Conservation (phyloP, 2,113 vertebrate genomes). For the Daboia siamensis region DNA sequence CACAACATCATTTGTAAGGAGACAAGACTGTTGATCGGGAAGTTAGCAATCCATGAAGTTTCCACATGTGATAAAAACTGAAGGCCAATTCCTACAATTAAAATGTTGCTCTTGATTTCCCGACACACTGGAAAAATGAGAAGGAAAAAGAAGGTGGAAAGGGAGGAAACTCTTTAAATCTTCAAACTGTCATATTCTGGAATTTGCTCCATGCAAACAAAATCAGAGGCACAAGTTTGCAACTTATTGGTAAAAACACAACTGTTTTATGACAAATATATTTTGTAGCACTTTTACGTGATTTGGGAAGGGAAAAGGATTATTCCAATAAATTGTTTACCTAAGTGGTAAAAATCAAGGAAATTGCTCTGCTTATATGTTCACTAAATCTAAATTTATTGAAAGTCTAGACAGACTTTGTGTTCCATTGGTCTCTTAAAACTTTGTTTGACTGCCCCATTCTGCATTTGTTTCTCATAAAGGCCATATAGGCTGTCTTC, state of each 20-base stretch:
- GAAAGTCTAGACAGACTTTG: constrained; percentile 38
- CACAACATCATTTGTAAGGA: background rate
- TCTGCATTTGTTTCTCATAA: background rate
- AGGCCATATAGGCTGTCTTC: background rate
- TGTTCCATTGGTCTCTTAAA: constrained; percentile 25
- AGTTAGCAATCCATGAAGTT: constrained; percentile 18
- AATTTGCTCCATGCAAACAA: constrained; percentile 59
- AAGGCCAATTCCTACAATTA: background rate
- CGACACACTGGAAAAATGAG: constrained; percentile 36
- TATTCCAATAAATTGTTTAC: constrained; percentile 66
- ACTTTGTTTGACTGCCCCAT: background rate
- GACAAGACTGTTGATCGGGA: background rate
- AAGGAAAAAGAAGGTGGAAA: constrained; percentile 39
- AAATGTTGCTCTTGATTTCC: background rate
- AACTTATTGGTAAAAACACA: constrained; percentile 44
- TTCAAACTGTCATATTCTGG: constrained; percentile 60
- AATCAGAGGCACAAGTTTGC: constrained; percentile 60
- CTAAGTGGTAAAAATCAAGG: constrained; percentile 59
- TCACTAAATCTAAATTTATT: constrained; percentile 51
- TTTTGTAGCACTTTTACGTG: constrained; percentile 63
- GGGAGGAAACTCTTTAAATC: constrained; percentile 56
- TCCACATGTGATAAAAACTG: constrained; percentile 6
- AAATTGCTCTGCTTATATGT: constrained; percentile 46
- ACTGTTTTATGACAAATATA: constrained; percentile 53
- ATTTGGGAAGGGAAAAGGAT: constrained; percentile 42